These are phyloP conservation scores for Melolontha melolontha DNA, from an alignment of 2,888 invertebrate genomes.

Conservation along the genomic window DNA sequence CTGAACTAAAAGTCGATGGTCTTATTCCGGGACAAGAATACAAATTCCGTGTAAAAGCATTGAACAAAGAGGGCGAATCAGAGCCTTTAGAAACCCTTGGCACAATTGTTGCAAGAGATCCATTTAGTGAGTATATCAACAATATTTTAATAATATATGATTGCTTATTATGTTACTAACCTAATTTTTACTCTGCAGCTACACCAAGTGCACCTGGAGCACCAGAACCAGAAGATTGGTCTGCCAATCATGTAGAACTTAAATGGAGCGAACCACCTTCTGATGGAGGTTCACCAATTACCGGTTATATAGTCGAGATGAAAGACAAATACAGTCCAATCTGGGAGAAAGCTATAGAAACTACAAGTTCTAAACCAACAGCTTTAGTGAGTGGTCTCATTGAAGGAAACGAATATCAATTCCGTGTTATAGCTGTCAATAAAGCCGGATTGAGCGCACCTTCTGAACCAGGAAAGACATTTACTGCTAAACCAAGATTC, in stretches of 20 bases:
- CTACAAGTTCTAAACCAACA: slow-evolving; percentile 77
- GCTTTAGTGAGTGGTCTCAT: slow-evolving; percentile 90
- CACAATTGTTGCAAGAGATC: slow-evolving; percentile 93
- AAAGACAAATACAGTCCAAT: slow-evolving; percentile 91
- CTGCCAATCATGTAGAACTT: slow-evolving; percentile 90
- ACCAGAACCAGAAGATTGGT: slow-evolving; percentile 94
- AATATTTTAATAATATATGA: slow-evolving; percentile 17
- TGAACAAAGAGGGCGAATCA: slow-evolving; percentile 95
- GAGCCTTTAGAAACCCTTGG: slow-evolving; percentile 96
- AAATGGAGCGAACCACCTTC: slow-evolving; percentile 90
- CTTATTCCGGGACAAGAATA: slow-evolving; percentile 93
- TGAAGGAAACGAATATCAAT: slow-evolving; percentile 97
- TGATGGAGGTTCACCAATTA: slow-evolving; percentile 95
- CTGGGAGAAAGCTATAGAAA: slow-evolving; percentile 94
- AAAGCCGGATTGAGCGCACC: slow-evolving; percentile 95
- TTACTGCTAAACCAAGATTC: slow-evolving; percentile 87
- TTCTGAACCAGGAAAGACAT: slow-evolving; percentile 87
- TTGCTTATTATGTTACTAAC: not conserved
- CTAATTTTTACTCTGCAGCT: slow-evolving; percentile 68
- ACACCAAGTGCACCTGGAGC: slow-evolving; percentile 88
- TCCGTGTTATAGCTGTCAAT: slow-evolving; percentile 95
- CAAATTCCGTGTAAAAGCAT: slow-evolving; percentile 93
- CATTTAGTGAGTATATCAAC: slow-evolving; percentile 79
- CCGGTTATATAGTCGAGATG: slow-evolving; percentile 93
- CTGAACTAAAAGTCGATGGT: slow-evolving; percentile 90